Evolutionary conservation across 2,113 vertebrate genomes (phyloP), one percentile per base, ranked within the genome.

Genomic region (Furnarius figulus): DNA sequence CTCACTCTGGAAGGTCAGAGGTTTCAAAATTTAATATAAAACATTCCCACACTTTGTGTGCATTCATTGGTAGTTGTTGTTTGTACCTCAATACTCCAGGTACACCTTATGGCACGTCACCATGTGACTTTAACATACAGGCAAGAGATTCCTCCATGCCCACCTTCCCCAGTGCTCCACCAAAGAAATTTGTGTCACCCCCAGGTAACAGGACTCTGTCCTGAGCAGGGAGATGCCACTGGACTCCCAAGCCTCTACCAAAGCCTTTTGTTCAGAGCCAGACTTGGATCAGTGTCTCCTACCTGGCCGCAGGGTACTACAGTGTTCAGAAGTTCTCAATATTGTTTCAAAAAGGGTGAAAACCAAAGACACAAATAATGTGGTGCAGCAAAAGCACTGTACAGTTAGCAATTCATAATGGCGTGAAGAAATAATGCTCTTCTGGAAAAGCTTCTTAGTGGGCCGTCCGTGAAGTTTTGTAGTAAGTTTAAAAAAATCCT

Each of bases 401-500:
- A 24, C 23, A 42, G 14, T 87, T 77, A 73, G 55, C 28, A 23
- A 42, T 66, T 74, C 59, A 40, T n/a, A 59, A 58, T 35, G 47
- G 62, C 66, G 31, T 53, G 39, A 56, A 95, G 40, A 55, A 79
- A 71, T 62, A 42, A 67, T 19, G 28, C 7, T 79, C 35, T 72
- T 30, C 55, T 44, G 59, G 59, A 40, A 81, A 87, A 70, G 47
- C 27, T 73, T 58, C 63, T 58, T 12, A 55, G 79, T 35, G 76
- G 49, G 58, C 55, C 53, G 39, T n/a, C 50, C 44, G 31, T 31
- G 2, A 11, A 16, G 19, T 63, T 84, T 93, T 86, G 3, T 39
- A 18, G 67, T n/a, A 80, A 93, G 76, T 3, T 81, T 68, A 94
- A 94, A 70, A 19, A 87, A 73, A 81, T 27, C 49, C 88, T 90